Conservation (phyloP, 2,113 vertebrate species). For the Grantiella picta region DNA sequence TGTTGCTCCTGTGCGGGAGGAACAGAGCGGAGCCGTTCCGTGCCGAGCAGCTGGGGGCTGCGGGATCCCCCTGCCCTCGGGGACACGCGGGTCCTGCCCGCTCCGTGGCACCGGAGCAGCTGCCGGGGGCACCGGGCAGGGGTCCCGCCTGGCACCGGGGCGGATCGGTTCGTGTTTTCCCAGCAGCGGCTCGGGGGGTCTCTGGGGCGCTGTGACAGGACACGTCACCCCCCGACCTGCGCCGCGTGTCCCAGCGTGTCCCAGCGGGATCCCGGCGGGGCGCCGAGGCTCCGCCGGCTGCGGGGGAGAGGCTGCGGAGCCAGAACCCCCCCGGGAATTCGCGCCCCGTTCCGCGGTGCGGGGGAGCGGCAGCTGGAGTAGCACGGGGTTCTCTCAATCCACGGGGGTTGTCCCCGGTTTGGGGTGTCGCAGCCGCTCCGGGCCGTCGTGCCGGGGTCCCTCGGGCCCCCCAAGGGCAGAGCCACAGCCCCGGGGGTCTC, state of each 20-base stretch:
- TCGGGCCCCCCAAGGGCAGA: not conserved
- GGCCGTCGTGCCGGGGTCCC: not conserved
- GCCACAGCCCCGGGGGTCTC: not conserved
- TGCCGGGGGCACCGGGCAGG: fast-evolving
- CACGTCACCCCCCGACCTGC: too few species aligned
- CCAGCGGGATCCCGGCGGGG: not conserved
- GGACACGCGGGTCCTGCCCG: not conserved
- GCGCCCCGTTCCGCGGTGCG: fast-evolving
- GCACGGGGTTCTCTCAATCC: fast-evolving
- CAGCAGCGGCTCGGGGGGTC: fast-evolving
- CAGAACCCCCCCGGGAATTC: not conserved
- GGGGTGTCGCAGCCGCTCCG: too few species aligned
- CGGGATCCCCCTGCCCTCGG: not conserved
- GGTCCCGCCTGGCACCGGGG: not conserved
- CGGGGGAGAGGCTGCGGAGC: not conserved
- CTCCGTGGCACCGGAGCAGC: not conserved
- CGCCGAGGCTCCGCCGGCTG: not conserved
- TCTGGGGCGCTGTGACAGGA: not conserved
- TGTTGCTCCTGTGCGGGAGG: not conserved
- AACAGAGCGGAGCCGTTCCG: not conserved
- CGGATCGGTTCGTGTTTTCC: fast-evolving
- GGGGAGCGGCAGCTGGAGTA: not conserved
- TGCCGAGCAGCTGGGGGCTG: not conserved
- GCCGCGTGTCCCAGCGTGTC: not conserved
- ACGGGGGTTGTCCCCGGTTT: fast-evolving